Evolutionary conservation across 2,113 vertebrate genomes (phyloP).

Genomic region (Athene noctua): DNA sequence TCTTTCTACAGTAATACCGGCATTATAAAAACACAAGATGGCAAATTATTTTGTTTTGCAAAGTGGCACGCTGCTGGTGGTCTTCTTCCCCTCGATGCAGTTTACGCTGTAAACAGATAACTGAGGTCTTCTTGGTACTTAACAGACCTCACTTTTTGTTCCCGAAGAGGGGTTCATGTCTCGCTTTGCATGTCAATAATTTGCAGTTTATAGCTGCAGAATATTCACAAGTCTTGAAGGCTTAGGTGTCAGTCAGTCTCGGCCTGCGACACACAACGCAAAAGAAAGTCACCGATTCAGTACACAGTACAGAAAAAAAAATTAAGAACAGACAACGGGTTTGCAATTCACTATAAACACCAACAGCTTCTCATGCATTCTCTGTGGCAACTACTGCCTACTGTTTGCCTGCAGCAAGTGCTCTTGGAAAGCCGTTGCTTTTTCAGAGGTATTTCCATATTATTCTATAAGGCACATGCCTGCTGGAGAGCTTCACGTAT

Average conservation of each 20-base stretch:
- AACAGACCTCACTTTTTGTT: conserved; percentile 77
- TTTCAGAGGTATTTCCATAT: background rate
- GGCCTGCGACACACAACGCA: conserved; percentile 85
- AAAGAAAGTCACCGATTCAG: conserved; percentile 82
- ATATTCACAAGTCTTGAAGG: conserved; percentile 78
- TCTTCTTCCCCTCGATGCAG: conserved; percentile 78
- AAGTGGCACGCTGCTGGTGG: conserved; percentile 78
- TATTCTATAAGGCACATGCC: fast-evolving
- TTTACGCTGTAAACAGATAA: conserved; percentile 85
- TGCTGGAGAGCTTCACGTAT: background rate
- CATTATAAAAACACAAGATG: conserved; percentile 74
- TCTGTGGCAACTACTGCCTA: background rate
- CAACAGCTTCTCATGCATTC: background rate
- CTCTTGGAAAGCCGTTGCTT: background rate
- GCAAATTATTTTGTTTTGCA: conserved; percentile 71
- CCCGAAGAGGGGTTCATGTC: conserved; percentile 76
- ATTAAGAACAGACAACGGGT: background rate
- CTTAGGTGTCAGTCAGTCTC: conserved; percentile 85
- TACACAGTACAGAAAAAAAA: conserved; percentile 23
- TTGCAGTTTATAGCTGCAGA: conserved; percentile 82
- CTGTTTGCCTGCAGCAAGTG: background rate
- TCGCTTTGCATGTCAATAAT: conserved; percentile 80
- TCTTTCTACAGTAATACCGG: conserved; percentile 78
- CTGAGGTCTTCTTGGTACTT: conserved; percentile 72
- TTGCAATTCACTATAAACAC: background rate